Conservation (phyloP, 2,797 vertebrate species). For the Zonotrichia albicollis region DNA sequence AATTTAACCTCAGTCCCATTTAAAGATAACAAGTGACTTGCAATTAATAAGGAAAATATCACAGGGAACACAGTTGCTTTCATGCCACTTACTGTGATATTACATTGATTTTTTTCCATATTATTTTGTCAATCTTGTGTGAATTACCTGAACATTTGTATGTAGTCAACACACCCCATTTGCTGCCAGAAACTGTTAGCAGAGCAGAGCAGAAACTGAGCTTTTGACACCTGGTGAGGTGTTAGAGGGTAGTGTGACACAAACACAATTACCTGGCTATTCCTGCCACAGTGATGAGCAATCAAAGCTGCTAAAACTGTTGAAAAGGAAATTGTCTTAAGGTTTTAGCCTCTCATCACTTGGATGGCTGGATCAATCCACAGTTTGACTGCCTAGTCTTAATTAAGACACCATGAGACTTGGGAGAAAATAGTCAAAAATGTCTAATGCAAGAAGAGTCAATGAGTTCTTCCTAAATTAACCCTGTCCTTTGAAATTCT, state of each 20-base stretch:
- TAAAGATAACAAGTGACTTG: background rate
- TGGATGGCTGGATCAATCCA: background rate
- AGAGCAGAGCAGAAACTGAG: background rate
- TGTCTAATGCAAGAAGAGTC: background rate
- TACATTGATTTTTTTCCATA: background rate
- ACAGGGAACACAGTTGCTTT: background rate
- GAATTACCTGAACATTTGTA: background rate
- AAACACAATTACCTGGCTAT: background rate
- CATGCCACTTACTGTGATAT: background rate
- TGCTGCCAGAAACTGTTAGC: background rate
- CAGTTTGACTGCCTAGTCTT: background rate
- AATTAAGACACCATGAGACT: background rate
- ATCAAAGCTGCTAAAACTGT: background rate
- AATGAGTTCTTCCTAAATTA: background rate
- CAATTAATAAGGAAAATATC: background rate
- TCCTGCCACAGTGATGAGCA: background rate
- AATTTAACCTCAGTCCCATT: background rate
- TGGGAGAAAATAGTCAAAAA: background rate
- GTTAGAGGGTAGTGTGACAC: background rate
- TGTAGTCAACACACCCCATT: accelerated
- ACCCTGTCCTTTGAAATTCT: background rate
- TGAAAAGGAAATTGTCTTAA: background rate
- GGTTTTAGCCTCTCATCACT: background rate
- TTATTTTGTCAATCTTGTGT: background rate
- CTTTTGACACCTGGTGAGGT: background rate